Percentiles rank a stretch among this genome's conserved stretches.
Conservation (phyloP, 1,140 invertebrate genomes). For the Trachymyrmex cornetzi region DNA sequence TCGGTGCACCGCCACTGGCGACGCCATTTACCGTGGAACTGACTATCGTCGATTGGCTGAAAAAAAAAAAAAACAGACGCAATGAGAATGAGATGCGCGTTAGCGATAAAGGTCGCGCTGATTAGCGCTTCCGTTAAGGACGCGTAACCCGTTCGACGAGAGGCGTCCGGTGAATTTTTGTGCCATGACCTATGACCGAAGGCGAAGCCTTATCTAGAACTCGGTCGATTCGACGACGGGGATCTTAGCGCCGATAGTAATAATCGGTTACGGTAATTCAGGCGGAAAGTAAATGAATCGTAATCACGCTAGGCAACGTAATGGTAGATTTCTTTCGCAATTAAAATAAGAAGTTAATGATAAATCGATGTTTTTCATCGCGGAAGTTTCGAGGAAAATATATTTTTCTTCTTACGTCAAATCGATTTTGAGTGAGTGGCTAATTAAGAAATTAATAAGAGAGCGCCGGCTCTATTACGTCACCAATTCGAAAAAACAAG, state of each 20-base stretch:
- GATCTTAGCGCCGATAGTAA: slow-evolving; percentile 35
- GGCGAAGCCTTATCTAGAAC: slow-evolving; percentile 65
- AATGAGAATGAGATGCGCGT: slow-evolving; percentile 72
- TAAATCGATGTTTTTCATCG: not conserved
- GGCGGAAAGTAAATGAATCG: slow-evolving; percentile 10
- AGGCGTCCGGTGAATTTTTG: slow-evolving; percentile 56
- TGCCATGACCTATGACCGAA: slow-evolving; percentile 78
- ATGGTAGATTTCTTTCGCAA: not conserved
- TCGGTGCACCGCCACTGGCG: slow-evolving; percentile 87
- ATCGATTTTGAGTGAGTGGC: not conserved
- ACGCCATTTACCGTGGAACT: slow-evolving; percentile 87
- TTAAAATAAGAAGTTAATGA: not conserved
- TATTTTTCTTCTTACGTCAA: slow-evolving; percentile 12
- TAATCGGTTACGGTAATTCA: slow-evolving; percentile 54
- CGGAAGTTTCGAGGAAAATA: not conserved
- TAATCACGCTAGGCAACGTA: not conserved
- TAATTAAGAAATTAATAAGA: slow-evolving; percentile 43
- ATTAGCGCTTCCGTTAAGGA: slow-evolving; percentile 63
- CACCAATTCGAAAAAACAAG: slow-evolving; percentile 27
- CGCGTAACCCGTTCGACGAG: slow-evolving; percentile 51
- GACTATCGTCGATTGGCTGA: slow-evolving; percentile 86
- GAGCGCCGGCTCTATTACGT: not conserved
- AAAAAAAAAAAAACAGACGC: slow-evolving; percentile 71
- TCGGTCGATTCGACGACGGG: slow-evolving; percentile 42
- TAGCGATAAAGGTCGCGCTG: slow-evolving; percentile 58